Evolutionary conservation across 2,888 invertebrate species (phyloP), one percentile per base, ranked within the genome.

Genomic region (Aleiodes alternator): DNA sequence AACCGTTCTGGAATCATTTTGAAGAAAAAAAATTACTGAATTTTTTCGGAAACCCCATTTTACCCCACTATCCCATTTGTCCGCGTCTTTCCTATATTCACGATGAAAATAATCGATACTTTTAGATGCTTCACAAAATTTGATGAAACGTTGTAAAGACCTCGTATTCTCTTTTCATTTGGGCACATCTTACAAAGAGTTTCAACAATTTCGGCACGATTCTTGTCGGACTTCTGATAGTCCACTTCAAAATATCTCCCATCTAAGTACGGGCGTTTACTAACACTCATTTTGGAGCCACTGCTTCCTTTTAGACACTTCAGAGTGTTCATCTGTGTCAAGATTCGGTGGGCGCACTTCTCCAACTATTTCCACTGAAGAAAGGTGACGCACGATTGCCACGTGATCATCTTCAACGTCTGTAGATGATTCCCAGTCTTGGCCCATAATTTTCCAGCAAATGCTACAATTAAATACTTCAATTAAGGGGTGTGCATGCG

Each of bases 201-300:
- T 55, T 55, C 16, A 55, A 55, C 55, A 55, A 16, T 55, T 6
- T n/a, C 55, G 5, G 7, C 16, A 4, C 12, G 3, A n/a, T 55
- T 16, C 14, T 6, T 16, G 55, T 55, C 55, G 12, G 55, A 55
- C 14, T 55, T 55, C 14, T 55, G 14, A 16, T 16, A 55, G 16
- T 55, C 55, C 7, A 55, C 55, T 55, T 55, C 16, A 16, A 55
- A 55, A 55, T 55, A 55, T 16, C 14, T 55, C 55, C 55, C 55
- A 55, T 55, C 16, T 14, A 55, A n/a, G 7, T 55, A 55, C 0
- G 16, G 16, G 7, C 55, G 55, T n/a, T n/a, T 55, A 7, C 7
- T 16, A n/a, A 4, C 55, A 55, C 14, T 55, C 16, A 16, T 55
- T 8, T 8, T n/a, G 55, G n/a, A 55, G 55, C 55, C 55, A 55